Evolutionary conservation across 2,113 vertebrate species (phyloP).

Genomic region (Urocynchramus pylzowi): DNA sequence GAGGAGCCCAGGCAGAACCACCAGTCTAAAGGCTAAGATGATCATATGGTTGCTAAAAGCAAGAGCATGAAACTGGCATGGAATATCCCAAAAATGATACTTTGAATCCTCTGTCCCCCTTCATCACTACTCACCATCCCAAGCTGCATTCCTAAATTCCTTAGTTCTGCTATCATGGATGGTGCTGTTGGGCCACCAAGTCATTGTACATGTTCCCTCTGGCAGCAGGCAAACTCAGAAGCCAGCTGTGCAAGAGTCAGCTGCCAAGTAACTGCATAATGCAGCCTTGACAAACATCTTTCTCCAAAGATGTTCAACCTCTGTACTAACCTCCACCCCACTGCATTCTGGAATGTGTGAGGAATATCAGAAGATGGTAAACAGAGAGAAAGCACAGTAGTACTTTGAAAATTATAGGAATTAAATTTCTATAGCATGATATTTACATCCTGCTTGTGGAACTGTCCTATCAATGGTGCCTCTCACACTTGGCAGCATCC

Average conservation of each 20-base stretch:
- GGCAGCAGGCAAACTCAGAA: neutral
- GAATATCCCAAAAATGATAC: neutral
- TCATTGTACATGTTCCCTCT: neutral
- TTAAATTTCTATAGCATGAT: neutral
- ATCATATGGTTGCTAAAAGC: neutral
- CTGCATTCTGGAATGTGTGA: neutral
- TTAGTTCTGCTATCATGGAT: neutral
- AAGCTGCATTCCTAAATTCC: neutral
- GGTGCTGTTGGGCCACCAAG: neutral
- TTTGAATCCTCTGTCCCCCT: neutral
- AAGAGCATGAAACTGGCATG: neutral
- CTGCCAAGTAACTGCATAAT: neutral
- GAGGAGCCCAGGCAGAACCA: neutral
- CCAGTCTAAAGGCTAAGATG: neutral
- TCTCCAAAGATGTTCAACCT: neutral
- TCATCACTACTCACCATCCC: fast-evolving
- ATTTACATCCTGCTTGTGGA: neutral
- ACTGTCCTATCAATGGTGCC: neutral
- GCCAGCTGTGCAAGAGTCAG: neutral
- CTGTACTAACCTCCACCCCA: neutral
- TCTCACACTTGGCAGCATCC: neutral
- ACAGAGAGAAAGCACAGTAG: neutral
- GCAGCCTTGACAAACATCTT: neutral
- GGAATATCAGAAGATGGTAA: neutral
- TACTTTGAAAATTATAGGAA: neutral